Evolutionary conservation across 2,113 vertebrate genomes (phyloP), one percentile per base, ranked within the genome.

Genomic region (Hydrolagus affinis): DNA sequence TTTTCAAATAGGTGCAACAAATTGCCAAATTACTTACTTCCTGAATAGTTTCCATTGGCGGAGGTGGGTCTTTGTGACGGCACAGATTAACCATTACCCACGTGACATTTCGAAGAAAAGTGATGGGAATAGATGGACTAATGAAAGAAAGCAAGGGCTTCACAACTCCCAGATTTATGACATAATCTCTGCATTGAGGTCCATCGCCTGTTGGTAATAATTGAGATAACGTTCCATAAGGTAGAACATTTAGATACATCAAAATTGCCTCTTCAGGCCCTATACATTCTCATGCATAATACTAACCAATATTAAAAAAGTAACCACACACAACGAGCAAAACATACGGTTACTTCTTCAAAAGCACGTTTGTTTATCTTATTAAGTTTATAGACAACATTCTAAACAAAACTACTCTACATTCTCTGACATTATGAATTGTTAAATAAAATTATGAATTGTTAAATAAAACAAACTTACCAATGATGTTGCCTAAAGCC

Each of bases 61-160:
- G 98, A 17, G 98, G 98, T 17, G 98, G 98, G 88, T 99, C 98
- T 91, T 99, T 99, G 93, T 99, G 97, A 88, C 98, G 97, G 89
- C 98, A 99, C 89, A 99, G 92, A 89, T 99, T 99, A 86, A 99
- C 97, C 97, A 99, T 99, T 88, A 99, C 98, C 98, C 98, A 99
- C 68, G 98, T 99, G 91, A 99, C 98, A 68, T 99, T 99, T 92
- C 98, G 95, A 88, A 99, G 94, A 92, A 99, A 99, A 88, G 97
- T 99, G 93, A 99, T 99, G 88, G 98, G 98, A 91, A 99, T 99
- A 92, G 97, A 98, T 87, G 97, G 98, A 90, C 96, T 98, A 94
- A 99, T 99, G 93, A 99, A 99, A 86, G 96, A 96, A 87, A 99
- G 95, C 90, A 99, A 91, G 0, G 98, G 98, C 86, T 98, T 99